These are phyloP conservation scores for Drosophila ohnishii DNA, from an alignment of 1,140 invertebrate genomes.

Conservation along the genomic window DNA sequence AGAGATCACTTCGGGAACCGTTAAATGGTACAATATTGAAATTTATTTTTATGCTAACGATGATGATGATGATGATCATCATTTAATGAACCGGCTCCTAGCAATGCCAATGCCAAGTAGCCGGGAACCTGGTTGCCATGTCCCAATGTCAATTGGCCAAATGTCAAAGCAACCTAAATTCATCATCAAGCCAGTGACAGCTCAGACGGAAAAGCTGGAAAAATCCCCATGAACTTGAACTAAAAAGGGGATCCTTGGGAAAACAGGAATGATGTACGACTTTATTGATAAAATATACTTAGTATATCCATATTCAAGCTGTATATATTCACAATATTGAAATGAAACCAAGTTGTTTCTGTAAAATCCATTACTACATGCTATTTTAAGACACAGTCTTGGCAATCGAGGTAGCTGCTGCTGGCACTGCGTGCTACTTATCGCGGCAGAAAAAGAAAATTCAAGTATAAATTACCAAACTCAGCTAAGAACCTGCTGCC, in stretches of 20 bases:
- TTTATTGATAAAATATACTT: neutral
- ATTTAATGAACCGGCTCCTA: slow-evolving; percentile 39
- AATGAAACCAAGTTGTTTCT: neutral
- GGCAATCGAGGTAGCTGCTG: slow-evolving; percentile 17
- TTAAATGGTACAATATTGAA: slow-evolving; percentile 78
- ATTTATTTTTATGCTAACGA: slow-evolving; percentile 72
- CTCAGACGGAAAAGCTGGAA: slow-evolving; percentile 6
- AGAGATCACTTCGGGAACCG: slow-evolving; percentile 48
- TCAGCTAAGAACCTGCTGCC: slow-evolving; percentile 74
- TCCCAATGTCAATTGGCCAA: slow-evolving; percentile 62
- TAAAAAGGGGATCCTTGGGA: slow-evolving; percentile 11
- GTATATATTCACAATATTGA: neutral
- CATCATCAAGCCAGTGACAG: slow-evolving; percentile 54
- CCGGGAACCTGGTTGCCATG: slow-evolving; percentile 25
- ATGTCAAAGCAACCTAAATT: slow-evolving; percentile 58
- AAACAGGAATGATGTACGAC: slow-evolving; percentile 4
- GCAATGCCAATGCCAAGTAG: slow-evolving; percentile 39
- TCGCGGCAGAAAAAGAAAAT: slow-evolving; percentile 46
- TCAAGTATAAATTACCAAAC: slow-evolving; percentile 72
- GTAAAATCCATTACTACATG: neutral
- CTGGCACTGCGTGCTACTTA: slow-evolving; percentile 55
- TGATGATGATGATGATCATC: slow-evolving; percentile 54
- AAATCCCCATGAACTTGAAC: slow-evolving; percentile 36
- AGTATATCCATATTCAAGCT: too few relatives aligned
- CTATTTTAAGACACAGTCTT: slow-evolving; percentile 32